phyloP scores from a whole-genome alignment of 2,113 vertebrate genomes.

The Larimichthys crocea region DNA sequence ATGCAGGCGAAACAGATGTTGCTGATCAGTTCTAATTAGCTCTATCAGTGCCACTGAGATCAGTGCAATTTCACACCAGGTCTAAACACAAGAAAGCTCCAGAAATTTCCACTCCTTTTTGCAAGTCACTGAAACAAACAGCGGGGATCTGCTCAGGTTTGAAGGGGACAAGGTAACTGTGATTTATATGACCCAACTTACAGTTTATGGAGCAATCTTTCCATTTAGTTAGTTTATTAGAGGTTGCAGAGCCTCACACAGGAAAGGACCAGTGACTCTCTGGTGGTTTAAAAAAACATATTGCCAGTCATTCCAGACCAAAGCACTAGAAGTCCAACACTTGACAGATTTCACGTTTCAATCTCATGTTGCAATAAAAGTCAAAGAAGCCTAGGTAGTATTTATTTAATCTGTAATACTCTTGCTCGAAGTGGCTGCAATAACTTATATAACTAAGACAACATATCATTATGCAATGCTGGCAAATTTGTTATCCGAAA shows the following conservation, averaged over 20 bases:
- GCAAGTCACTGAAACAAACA: too few relatives aligned
- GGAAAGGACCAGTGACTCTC: not conserved
- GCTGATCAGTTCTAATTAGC: slow-evolving; percentile 21
- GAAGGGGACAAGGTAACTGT: not conserved
- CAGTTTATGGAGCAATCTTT: too few relatives aligned
- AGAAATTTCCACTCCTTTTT: too few relatives aligned
- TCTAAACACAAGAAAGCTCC: not conserved
- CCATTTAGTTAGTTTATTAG: not conserved
- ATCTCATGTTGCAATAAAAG: not conserved
- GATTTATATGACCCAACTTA: not conserved
- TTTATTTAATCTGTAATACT: not conserved
- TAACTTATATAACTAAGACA: not conserved
- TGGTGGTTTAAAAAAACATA: not conserved
- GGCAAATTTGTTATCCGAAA: not conserved
- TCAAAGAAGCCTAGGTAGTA: not conserved
- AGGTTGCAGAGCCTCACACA: not conserved
- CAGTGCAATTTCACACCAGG: not conserved
- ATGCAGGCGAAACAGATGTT: slow-evolving; percentile 29
- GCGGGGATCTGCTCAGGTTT: not conserved
- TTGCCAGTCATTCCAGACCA: not conserved
- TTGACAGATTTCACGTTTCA: not conserved
- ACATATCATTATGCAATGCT: not conserved
- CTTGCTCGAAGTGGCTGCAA: not conserved
- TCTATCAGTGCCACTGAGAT: not conserved
- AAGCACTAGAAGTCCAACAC: not conserved